Base-by-base conservation (phyloP, 1,140 invertebrate genomes). In the Meteorus sp. region DNA sequence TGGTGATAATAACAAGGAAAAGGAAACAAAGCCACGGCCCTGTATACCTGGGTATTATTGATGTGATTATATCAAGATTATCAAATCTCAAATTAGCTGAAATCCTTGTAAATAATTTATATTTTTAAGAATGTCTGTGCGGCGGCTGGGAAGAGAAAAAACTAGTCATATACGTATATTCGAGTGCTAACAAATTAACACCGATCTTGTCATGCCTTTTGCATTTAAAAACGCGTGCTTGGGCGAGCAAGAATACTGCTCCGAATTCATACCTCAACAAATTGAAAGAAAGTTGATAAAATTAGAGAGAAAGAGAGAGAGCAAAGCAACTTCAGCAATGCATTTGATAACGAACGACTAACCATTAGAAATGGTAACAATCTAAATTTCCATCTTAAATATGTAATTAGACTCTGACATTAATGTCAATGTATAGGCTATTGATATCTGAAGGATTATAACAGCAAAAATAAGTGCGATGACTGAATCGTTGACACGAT, bases 161-260 rank as follows among this genome's bases (percentile, higher is more conserved):
- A 78, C 77, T 78, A 80, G 77, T 80, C 78, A 79, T 71, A 74
- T 79, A 78, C 69, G 62, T 80, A 76, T 79, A 78, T 74, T 79
- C 68, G 72, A 80, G 68, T 77, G 70, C 69, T 76, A 74, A 78
- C 72, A 69, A 67, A 77, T 68, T 78, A 76, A 77, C 74, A 74
- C 72, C 67, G 72, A 79, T 64, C 71, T 78, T 74, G 69, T 75
- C 76, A 77, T 52, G 63, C 73, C 69, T 74, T 78, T 78, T 77
- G 72, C 75, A 77, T 79, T 78, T 80, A 75, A 47, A 71, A 75
- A 75, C 72, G 71, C 69, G 50, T 72, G 74, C 73, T 78, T 78
- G 68, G 68, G 62, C 69, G 60, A 37, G 23, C 58, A 68, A 59
- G 56, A 29, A 64, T 67, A 68, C 62, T 69, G 69, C 66, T 76